phyloP scores from a whole-genome alignment of 2,113 vertebrate genomes.

The Collichthys lucidus region DNA sequence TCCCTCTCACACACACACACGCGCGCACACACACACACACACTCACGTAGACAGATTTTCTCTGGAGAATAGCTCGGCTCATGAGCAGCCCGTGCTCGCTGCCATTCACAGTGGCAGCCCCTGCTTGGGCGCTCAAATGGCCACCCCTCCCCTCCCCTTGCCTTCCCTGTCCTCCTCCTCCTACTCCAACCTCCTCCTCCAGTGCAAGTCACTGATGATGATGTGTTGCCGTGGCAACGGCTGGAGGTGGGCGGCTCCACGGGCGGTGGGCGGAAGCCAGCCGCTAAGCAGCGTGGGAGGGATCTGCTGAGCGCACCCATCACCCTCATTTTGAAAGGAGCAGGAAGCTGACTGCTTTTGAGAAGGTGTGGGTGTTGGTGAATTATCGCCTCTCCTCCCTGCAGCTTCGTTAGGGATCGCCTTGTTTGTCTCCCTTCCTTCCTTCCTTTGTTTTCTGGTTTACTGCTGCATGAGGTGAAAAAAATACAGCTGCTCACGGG shows the following conservation, averaged over 20 bases:
- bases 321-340: constrained; percentile 78
- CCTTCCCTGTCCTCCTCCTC: constrained; percentile 33
- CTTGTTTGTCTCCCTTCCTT: constrained; percentile 69
- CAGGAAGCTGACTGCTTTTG: constrained; percentile 78
- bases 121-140: constrained; percentile 44
- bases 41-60: constrained; percentile 66
- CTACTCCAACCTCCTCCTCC: constrained; percentile 59
- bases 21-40: constrained; percentile 47
- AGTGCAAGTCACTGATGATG: constrained; percentile 76
- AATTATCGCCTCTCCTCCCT: constrained; percentile 80
- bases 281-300: constrained; percentile 81
- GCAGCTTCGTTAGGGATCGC: constrained; percentile 72
- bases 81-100: constrained; percentile 73
- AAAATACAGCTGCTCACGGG: constrained; percentile 25
- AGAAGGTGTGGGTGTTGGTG: constrained; percentile 78
- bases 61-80: constrained; percentile 74
- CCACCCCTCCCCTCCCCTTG: constrained; percentile 39
- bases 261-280: constrained; percentile 81
- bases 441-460: constrained; percentile 55
- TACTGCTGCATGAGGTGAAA: constrained; percentile 22
- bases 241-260: constrained; percentile 79
- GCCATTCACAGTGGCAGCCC: constrained; percentile 70
- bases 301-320: constrained; percentile 77
- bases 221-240: constrained; percentile 81
- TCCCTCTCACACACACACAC: constrained; percentile 29